Evolutionary conservation across 2,797 vertebrate species (phyloP).

Genomic region (Spondyliosoma cantharus): DNA sequence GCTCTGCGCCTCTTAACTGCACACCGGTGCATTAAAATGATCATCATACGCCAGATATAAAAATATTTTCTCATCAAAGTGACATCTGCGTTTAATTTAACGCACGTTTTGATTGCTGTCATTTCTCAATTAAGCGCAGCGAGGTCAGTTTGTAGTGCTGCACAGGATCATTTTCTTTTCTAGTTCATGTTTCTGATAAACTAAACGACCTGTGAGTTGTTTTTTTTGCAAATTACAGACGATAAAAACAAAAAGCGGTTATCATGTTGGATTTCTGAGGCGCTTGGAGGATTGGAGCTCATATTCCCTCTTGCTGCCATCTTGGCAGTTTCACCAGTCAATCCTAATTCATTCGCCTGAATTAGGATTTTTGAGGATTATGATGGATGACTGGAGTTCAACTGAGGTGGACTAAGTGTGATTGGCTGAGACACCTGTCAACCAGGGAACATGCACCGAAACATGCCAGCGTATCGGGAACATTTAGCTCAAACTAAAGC

Average conservation of each 20-base stretch:
- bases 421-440: not conserved
- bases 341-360: constrained; percentile 7
- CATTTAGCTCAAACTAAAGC: not conserved
- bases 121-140: not conserved
- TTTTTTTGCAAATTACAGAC: not conserved
- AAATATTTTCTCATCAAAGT: not conserved
- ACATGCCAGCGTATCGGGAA: not conserved
- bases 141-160: not conserved
- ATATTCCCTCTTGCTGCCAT: constrained; percentile 3
- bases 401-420: not conserved
- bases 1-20: not conserved
- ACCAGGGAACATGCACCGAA: not conserved
- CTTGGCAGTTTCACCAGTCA: constrained; percentile 25
- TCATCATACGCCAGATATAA: not conserved
- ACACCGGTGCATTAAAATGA: not conserved
- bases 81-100: not conserved
- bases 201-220: not conserved
- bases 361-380: constrained; percentile 27
- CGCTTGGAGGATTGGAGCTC: not conserved
- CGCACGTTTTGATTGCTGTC: not conserved
- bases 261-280: not conserved
- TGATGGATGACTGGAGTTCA: not conserved
- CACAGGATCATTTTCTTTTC: not conserved
- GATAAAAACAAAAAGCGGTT: not conserved
- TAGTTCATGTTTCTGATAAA: not conserved